A percentile compares a stretch with the other conserved stretches of the same genome.
Conservation (phyloP, 1,140 invertebrate genomes). For the Ceratitis capitata region DNA sequence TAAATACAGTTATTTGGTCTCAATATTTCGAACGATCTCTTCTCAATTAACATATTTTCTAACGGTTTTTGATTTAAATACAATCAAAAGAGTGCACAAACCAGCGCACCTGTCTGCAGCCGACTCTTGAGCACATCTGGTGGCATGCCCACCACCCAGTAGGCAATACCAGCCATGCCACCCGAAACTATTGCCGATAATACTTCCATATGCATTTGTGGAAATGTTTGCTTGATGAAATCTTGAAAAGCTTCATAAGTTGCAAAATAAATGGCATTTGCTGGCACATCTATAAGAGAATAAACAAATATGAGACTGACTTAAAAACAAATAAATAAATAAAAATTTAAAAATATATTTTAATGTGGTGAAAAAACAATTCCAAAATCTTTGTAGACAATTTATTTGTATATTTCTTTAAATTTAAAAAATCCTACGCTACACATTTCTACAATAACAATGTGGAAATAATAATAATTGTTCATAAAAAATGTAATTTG, state of each 20-base stretch:
- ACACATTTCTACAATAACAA: background rate
- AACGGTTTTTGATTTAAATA: no score
- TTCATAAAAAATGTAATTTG: background rate
- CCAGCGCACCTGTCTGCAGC: constrained; percentile 86
- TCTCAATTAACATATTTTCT: no score
- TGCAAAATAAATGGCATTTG: constrained; percentile 96
- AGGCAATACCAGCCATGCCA: constrained; percentile 94
- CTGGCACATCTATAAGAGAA: constrained; percentile 58
- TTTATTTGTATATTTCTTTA: background rate
- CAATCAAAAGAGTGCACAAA: no score
- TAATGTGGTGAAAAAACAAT: background rate
- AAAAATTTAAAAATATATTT: background rate
- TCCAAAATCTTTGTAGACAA: background rate
- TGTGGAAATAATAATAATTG: background rate
- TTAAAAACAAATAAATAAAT: background rate
- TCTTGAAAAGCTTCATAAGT: constrained; percentile 92
- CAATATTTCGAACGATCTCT: no score
- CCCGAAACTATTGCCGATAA: constrained; percentile 83
- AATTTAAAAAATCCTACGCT: background rate
- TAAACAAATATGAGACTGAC: background rate
- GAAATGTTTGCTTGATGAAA: constrained; percentile 3
- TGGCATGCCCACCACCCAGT: constrained; percentile 96
- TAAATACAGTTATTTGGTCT: no score
- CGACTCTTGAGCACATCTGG: constrained; percentile 97
- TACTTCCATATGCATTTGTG: background rate